Evolutionary conservation across 2,797 vertebrate genomes (phyloP), one percentile per base, ranked within the genome.

Genomic region (Pachyuromys duprasi): DNA sequence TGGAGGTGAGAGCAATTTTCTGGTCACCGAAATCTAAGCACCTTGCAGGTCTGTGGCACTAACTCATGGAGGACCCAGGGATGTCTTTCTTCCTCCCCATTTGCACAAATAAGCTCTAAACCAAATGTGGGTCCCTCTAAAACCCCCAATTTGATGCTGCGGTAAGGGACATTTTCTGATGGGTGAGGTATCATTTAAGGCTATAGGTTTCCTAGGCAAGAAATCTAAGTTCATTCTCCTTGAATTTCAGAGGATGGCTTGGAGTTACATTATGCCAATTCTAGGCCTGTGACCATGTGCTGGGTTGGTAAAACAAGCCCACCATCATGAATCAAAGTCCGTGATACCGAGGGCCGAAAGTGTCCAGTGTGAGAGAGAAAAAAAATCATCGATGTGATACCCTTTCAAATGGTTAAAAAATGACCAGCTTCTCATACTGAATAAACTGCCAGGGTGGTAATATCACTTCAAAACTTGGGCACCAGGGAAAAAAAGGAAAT

Each of bases 1-100:
- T 90, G 98, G 98, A 99, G 99, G 99, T 99, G 99, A 99, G 99
- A 99, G 99, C 99, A 99, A 99, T 99, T 99, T 99, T 99, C 99
- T 99, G 99, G 99, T 99, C 99, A 99, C 99, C 97, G 99, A 99
- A 99, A 99, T 99, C 99, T 98, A 98, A 99, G 99, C 99, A 99
- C 99, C 99, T 99, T 99, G 99, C 99, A 98, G 99, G 99, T 99
- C 98, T 97, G 96, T 98, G 99, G 99, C 99, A 99, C 99, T 99
- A 99, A 99, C 99, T 99, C 99, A 99, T 98, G 98, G 99, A 99
- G 99, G 99, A 99, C 99, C 99, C 98, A 53, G 98, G 96, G 93
- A 98, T 97, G 97, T 96, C 97, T 98, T 96, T 98, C 96, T 96
- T 94, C 97, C 98, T 97, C 98, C 98, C 98, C 83, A 87, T 97